Evolutionary conservation across 2,113 vertebrate species (phyloP).

Genomic region (Nansenia antarctica): DNA sequence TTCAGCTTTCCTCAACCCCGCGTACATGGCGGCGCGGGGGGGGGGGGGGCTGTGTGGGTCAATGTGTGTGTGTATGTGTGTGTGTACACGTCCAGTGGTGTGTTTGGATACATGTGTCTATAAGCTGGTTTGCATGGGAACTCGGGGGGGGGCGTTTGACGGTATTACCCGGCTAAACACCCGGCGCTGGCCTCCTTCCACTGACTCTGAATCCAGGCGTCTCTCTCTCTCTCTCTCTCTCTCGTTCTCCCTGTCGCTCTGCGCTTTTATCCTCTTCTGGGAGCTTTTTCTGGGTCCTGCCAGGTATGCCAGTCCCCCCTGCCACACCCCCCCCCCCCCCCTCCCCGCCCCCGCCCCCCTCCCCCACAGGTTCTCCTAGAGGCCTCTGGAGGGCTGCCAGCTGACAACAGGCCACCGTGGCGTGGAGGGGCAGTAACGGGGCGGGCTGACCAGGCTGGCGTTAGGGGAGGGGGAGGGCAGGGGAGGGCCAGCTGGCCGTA

Average conservation of each 20-base stretch:
- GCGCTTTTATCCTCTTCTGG: constrained; percentile 1
- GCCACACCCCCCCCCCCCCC: background rate
- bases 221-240: background rate
- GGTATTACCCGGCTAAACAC: constrained; percentile 4
- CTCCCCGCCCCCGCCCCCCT: background rate
- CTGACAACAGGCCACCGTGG: constrained; percentile 31
- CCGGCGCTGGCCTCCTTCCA: background rate
- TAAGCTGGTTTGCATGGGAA: background rate
- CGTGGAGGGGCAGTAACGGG: constrained; percentile 17
- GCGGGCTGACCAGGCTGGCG: constrained; percentile 13
- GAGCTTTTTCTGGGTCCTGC: constrained; percentile 2
- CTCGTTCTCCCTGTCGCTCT: too few relatives aligned
- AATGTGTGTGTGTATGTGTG: constrained; percentile 7
- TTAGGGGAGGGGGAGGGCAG: background rate
- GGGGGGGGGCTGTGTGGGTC: background rate
- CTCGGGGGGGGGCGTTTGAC: background rate
- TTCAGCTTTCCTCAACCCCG: constrained; percentile 60
- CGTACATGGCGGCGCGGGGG: constrained; percentile 50
- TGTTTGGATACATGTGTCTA: background rate
- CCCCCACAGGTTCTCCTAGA: constrained; percentile 1
- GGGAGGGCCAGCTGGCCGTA: constrained; percentile 30
- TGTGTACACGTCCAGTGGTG: constrained; percentile 4
- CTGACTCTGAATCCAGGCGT: background rate
- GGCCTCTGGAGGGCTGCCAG: constrained; percentile 30
- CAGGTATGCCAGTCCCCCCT: background rate